These are phyloP conservation scores for Pempheris klunzingeri DNA, from an alignment of 2,797 vertebrate species.

Conservation along the genomic window DNA sequence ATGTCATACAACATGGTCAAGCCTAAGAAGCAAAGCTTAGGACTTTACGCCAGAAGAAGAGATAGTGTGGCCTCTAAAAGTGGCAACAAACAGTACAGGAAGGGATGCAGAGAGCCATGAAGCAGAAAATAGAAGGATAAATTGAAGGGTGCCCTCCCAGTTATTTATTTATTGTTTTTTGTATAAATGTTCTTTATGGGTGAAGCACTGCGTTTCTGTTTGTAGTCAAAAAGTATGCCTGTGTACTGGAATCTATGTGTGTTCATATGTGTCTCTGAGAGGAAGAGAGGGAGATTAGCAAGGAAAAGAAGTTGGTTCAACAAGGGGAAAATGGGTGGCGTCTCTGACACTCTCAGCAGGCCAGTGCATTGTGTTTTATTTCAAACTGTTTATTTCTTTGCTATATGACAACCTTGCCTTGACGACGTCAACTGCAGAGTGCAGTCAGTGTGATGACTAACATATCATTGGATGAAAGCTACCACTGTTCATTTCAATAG, in stretches of 20 bases:
- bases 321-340: neutral
- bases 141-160: slow-evolving; percentile 33
- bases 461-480: slow-evolving; percentile 53
- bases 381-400: slow-evolving; percentile 75
- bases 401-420: slow-evolving; percentile 84
- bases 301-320: slow-evolving; percentile 22
- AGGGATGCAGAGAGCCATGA: slow-evolving; percentile 57
- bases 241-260: slow-evolving; percentile 43
- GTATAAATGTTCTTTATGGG: slow-evolving; percentile 54
- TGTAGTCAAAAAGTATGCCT: slow-evolving; percentile 40
- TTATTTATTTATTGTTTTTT: slow-evolving; percentile 48
- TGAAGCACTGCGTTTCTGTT: slow-evolving; percentile 53
- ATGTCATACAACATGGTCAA: slow-evolving; percentile 73
- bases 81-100: slow-evolving; percentile 67
- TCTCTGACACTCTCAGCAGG: slow-evolving; percentile 52
- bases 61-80: slow-evolving; percentile 70
- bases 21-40: slow-evolving; percentile 79
- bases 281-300: slow-evolving; percentile 33
- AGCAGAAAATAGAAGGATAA: slow-evolving; percentile 26
- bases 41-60: slow-evolving; percentile 65
- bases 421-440: slow-evolving; percentile 80
- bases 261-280: slow-evolving; percentile 51
- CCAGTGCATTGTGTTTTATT: slow-evolving; percentile 76
- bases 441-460: slow-evolving; percentile 69
- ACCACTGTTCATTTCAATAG: slow-evolving; percentile 38